Evolutionary conservation across 1,140 invertebrate genomes (phyloP).

Genomic region (Penaeus chinensis): DNA sequence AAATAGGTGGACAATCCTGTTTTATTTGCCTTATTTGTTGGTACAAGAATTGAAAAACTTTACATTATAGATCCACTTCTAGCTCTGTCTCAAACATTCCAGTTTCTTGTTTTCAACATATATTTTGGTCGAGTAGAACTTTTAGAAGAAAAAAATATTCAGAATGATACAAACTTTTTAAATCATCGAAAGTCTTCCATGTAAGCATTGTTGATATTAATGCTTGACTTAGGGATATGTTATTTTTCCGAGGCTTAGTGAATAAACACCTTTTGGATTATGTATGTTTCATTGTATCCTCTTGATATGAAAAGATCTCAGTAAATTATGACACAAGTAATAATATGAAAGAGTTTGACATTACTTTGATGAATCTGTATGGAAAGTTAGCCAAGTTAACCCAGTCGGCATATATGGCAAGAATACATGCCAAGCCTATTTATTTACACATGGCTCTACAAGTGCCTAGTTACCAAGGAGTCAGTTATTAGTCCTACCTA

Average conservation of each 20-base stretch:
- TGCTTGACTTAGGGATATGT: constrained; percentile 19
- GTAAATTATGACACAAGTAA: not conserved
- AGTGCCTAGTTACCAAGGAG: too few relatives aligned
- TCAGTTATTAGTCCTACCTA: too few relatives aligned
- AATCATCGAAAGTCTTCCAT: constrained; percentile 35
- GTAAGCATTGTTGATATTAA: constrained; percentile 18
- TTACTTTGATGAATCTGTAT: too few relatives aligned
- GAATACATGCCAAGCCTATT: too few relatives aligned
- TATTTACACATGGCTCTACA: too few relatives aligned
- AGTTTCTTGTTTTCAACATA: constrained; percentile 39
- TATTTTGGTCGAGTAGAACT: constrained; percentile 28
- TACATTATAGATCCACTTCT: constrained; percentile 5
- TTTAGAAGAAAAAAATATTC: constrained; percentile 22
- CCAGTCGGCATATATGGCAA: not conserved
- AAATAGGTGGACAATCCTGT: too few relatives aligned
- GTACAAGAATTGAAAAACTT: not conserved
- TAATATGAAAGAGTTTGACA: too few relatives aligned
- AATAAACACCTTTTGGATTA: constrained; percentile 45
- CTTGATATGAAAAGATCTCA: not conserved
- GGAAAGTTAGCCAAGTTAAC: too few relatives aligned
- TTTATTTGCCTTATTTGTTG: too few relatives aligned
- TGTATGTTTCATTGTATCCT: not conserved
- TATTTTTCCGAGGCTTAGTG: constrained; percentile 29
- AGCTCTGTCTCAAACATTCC: constrained; percentile 44
- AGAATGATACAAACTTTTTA: constrained; percentile 12